phyloP scores from a whole-genome alignment of 92 coral and sea anemone genomes.

The Paramuricea clavata region DNA sequence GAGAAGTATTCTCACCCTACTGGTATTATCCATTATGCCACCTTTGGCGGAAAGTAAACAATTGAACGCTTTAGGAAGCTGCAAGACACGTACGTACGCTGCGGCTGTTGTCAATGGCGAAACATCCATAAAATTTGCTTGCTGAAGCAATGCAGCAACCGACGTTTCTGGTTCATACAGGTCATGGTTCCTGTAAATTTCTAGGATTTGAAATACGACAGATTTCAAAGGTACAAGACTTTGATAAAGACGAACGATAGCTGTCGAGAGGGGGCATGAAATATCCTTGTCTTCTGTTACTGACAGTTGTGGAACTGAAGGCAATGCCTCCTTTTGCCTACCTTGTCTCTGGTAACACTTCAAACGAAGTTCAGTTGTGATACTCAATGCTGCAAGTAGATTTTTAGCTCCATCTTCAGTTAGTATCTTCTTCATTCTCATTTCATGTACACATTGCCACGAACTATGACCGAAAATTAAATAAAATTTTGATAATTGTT shows the following conservation, averaged over 20 bases:
- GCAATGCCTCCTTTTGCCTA: slow-evolving; percentile 43
- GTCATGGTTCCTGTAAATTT: background rate
- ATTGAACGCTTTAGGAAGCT: slow-evolving; percentile 35
- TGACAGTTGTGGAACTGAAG: slow-evolving; percentile 37
- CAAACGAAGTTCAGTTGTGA: slow-evolving; percentile 44
- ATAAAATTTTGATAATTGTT: slow-evolving; percentile 36
- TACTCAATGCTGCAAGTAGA: background rate
- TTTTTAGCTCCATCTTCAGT: background rate
- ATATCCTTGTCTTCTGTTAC: background rate
- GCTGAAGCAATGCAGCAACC: background rate
- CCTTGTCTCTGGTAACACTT: slow-evolving; percentile 33
- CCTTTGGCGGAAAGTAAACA: slow-evolving; percentile 35
- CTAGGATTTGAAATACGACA: slow-evolving; percentile 12
- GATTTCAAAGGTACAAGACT: slow-evolving; percentile 29
- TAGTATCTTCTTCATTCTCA: slow-evolving; percentile 14
- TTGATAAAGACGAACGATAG: slow-evolving; percentile 43
- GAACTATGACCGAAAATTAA: slow-evolving; percentile 31
- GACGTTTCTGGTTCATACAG: background rate
- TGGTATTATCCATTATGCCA: background rate
- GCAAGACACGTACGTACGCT: slow-evolving; percentile 21
- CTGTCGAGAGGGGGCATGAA: background rate
- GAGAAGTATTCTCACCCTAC: slow-evolving; percentile 12
- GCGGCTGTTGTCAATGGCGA: background rate
- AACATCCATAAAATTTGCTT: slow-evolving; percentile 3
- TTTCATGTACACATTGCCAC: slow-evolving; percentile 26